Base-by-base conservation (phyloP, 2,797 vertebrate species). In the Chaunax sp. region DNA sequence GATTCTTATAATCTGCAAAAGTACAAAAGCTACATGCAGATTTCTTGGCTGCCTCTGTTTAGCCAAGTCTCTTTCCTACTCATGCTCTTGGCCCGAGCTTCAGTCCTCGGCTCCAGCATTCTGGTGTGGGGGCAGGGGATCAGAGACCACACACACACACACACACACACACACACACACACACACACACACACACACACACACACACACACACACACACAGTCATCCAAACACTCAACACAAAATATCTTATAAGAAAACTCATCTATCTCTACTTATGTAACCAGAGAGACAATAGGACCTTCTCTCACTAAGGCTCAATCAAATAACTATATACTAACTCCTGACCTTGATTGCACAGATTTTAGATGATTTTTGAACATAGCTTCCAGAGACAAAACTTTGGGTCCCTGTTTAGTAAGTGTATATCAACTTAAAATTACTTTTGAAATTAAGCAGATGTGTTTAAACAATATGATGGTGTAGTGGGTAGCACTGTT, bases 141-240 rank as follows among this genome's bases (percentile, higher is more conserved):
- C 60, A 76, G 55, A 86, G 87, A 91, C 88, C 90, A 92, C 89
- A 87, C 86, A 92, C 76, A 87, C 72, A 68, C 79, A 74, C 77
- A 73, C 67, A 73, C 58, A 53, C 69, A 55, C 62, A 40, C 68
- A 53, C 44, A 75, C 58, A 25, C 46, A 57, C 75, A 67, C 70
- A 68, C 56, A 65, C 66, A 80, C 72, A 75, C 64, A 75, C 59
- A 80, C 45, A 68, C 30, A 71, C 64, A 35, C 33, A 35, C 33
- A 11, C 2, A 35, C 10, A 35, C 33, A 35, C 33, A 35, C 33
- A 35, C 33, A 35, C 5, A 35, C 5, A 10, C 33, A 35, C n/a
- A n/a, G n/a, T n/a, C n/a, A n/a, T n/a, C 51, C 53, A 73, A 58
- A 79, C 64, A 67, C 54, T 23, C 30, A 53, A 70, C 64, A 81